These are phyloP conservation scores for Brassicogethes aeneus DNA, from an alignment of 2,888 invertebrate genomes.

Conservation along the genomic window DNA sequence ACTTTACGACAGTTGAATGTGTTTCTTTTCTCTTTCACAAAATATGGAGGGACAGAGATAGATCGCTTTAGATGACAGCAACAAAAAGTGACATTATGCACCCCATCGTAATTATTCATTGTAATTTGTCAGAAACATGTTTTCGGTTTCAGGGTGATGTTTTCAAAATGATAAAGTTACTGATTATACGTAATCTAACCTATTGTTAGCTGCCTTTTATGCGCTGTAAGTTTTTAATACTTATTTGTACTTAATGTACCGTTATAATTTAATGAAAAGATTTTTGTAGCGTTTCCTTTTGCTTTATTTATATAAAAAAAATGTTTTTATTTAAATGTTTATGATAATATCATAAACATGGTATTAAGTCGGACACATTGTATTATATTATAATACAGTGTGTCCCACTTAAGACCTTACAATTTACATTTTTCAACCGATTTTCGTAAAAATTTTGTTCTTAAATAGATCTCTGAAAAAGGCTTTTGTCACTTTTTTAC, in stretches of 20 bases:
- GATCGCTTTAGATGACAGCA: neutral
- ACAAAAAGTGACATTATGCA: constrained; percentile 24
- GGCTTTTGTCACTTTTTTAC: too few relatives aligned
- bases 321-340: too few relatives aligned
- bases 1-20: too few relatives aligned
- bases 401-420: too few relatives aligned
- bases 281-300: neutral
- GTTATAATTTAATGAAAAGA: neutral
- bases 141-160: constrained; percentile 24
- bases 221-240: constrained; percentile 1
- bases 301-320: too few relatives aligned
- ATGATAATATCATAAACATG: too few relatives aligned
- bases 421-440: too few relatives aligned
- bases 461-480: too few relatives aligned
- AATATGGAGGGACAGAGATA: neutral
- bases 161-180: constrained; percentile 7
- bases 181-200: constrained; percentile 1
- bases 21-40: too few relatives aligned
- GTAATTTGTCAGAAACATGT: constrained; percentile 28
- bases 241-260: neutral
- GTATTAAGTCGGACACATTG: too few relatives aligned
- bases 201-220: neutral
- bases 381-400: too few relatives aligned
- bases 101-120: constrained; percentile 26
- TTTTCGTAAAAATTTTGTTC: too few relatives aligned